phyloP scores from a whole-genome alignment of 2,888 invertebrate species.

The Idaea aversata region DNA sequence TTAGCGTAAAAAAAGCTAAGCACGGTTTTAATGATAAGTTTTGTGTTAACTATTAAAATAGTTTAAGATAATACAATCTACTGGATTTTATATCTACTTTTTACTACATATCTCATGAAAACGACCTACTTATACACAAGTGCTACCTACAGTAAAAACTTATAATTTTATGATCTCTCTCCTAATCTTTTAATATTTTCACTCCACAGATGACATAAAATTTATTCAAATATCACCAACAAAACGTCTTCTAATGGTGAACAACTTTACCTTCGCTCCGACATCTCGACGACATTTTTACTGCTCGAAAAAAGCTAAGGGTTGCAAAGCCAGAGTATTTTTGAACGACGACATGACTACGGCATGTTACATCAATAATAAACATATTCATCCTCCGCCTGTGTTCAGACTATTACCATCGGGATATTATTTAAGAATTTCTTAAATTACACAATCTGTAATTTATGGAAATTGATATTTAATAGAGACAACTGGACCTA shows the following conservation, averaged over 20 bases:
- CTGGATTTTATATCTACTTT: too few species aligned
- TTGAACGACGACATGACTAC: constrained; percentile 34
- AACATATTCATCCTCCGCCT: constrained; percentile 48
- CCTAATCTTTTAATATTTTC: neutral
- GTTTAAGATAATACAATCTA: too few species aligned
- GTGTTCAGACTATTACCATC: constrained; percentile 25
- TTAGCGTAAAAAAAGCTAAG: too few species aligned
- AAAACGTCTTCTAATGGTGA: constrained; percentile 40
- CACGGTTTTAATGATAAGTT: too few species aligned
- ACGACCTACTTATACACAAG: too few species aligned
- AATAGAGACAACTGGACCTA: too few species aligned
- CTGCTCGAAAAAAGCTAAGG: constrained; percentile 48
- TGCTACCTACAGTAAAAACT: too few species aligned
- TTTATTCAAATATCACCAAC: constrained; percentile 35
- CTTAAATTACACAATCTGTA: neutral
- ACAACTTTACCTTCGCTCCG: constrained; percentile 44
- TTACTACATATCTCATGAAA: too few species aligned
- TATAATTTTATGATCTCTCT: too few species aligned
- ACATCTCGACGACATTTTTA: constrained; percentile 42
- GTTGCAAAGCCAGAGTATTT: constrained; percentile 50
- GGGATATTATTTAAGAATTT: constrained; percentile 41
- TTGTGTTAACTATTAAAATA: too few species aligned
- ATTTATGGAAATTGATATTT: neutral
- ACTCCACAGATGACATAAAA: constrained; percentile 27
- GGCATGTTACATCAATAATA: constrained; percentile 28